These are phyloP conservation scores for Luidia sarsii DNA, from an alignment of 53 echinoderm and acorn worm species.

Conservation along the genomic window DNA sequence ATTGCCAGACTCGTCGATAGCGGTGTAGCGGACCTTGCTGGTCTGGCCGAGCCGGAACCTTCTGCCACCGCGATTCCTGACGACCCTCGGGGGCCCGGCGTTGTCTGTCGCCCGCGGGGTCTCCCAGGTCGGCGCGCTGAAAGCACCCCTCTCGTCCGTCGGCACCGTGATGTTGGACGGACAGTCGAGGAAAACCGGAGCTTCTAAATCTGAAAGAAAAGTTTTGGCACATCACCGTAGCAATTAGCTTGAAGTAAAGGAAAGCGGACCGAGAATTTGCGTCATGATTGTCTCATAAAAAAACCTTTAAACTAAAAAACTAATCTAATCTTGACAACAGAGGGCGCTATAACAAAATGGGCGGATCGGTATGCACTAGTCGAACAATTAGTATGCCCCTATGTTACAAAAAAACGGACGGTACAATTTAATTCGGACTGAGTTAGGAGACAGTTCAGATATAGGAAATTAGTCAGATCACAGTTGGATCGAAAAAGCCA, in stretches of 20 bases:
- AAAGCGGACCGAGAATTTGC: not conserved
- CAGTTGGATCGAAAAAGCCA: too few relatives aligned
- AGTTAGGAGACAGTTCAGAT: too few relatives aligned
- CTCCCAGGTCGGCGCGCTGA: slow-evolving; percentile 52
- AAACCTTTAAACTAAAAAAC: too few relatives aligned
- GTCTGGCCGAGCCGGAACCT: not conserved
- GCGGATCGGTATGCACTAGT: too few relatives aligned
- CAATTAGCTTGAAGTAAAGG: too few relatives aligned
- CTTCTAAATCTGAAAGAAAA: slow-evolving; percentile 29
- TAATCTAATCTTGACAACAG: too few relatives aligned
- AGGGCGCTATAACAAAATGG: too few relatives aligned
- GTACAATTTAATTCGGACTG: too few relatives aligned
- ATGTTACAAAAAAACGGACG: too few relatives aligned
- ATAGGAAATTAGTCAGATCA: too few relatives aligned
- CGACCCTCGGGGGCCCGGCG: slow-evolving; percentile 24
- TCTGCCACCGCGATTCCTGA: slow-evolving; percentile 13
- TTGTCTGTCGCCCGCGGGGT: slow-evolving; percentile 65
- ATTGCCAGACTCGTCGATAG: slow-evolving; percentile 58
- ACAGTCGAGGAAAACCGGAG: slow-evolving; percentile 43
- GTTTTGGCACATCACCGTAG: not conserved
- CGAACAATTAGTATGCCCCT: too few relatives aligned
- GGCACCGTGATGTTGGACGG: slow-evolving; percentile 34
- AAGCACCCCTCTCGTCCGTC: slow-evolving; percentile 9
- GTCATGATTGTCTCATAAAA: not conserved
- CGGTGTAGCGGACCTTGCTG: slow-evolving; percentile 10